Evolutionary conservation across 2,113 vertebrate genomes (phyloP).

Genomic region (Nansenia antarctica): DNA sequence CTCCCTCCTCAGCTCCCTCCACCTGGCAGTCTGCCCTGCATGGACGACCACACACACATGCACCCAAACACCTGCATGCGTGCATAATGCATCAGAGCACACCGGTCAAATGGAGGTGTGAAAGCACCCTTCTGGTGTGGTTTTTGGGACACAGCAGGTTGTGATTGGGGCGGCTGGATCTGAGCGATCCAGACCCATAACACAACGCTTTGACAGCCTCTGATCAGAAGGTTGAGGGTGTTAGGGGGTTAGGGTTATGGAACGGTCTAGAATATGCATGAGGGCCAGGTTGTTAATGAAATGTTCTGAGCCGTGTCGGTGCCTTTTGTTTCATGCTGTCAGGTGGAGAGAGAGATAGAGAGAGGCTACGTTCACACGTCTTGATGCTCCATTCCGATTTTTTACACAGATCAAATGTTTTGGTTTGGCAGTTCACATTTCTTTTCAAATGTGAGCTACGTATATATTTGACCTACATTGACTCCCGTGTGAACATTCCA

Average conservation of each 20-base stretch:
- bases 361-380: no score
- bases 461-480: no score
- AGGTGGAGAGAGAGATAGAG: conserved; percentile 22
- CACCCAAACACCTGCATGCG: neutral
- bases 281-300: conserved; percentile 52
- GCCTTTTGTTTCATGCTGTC: conserved; percentile 38
- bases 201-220: conserved; percentile 28
- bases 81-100: neutral
- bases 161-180: conserved; percentile 2
- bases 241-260: conserved; percentile 20
- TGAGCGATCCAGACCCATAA: conserved; percentile 22
- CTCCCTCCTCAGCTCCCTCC: neutral
- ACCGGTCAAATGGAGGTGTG: neutral
- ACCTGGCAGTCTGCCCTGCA: neutral
- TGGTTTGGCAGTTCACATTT: no score
- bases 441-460: no score
- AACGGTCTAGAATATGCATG: conserved; percentile 53
- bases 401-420: no score
- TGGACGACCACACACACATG: neutral
- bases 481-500: no score
- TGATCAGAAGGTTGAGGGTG: conserved; percentile 25
- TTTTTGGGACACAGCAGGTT: conserved; percentile 22
- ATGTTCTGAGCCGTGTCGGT: conserved; percentile 42
- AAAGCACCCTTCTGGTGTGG: conserved; percentile 4
- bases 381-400: no score